Percentiles rank a stretch among this genome's conserved stretches.
These are phyloP conservation scores for Leucophenga maculata DNA, from an alignment of 2,888 invertebrate species.

Conservation along the genomic window DNA sequence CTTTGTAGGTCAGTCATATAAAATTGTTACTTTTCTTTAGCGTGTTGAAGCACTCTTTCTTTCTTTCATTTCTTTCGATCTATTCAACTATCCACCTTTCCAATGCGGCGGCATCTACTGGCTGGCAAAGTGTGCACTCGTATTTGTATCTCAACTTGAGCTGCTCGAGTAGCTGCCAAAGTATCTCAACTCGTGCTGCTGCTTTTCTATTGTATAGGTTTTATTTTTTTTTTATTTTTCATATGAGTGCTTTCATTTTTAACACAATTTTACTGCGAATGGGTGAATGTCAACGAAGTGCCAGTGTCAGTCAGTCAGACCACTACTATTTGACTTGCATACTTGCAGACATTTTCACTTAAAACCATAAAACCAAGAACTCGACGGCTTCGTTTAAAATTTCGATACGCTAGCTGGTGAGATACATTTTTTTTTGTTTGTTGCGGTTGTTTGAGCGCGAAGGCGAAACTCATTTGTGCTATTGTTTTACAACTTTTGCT, in stretches of 20 bases:
- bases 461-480: background rate
- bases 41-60: background rate
- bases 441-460: constrained; percentile 4
- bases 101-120: no score
- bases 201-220: constrained; percentile 10
- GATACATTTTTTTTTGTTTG: background rate
- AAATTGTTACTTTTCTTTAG: constrained; percentile 12
- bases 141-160: no score
- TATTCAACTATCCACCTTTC: background rate
- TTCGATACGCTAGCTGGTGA: background rate
- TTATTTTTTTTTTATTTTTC: constrained; percentile 19
- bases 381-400: no score
- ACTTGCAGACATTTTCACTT: constrained; percentile 18
- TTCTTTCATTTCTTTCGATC: background rate
- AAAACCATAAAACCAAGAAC: background rate
- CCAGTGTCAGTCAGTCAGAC: no score
- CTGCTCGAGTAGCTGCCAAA: no score
- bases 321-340: background rate
- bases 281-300: constrained; percentile 22
- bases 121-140: no score
- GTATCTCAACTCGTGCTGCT: background rate
- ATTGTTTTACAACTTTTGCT: background rate
- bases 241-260: constrained; percentile 27
- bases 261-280: constrained; percentile 17
- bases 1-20: constrained; percentile 21